Evolutionary conservation across 2,888 invertebrate genomes (phyloP).

Genomic region (Lasioglossum pauxillum): DNA sequence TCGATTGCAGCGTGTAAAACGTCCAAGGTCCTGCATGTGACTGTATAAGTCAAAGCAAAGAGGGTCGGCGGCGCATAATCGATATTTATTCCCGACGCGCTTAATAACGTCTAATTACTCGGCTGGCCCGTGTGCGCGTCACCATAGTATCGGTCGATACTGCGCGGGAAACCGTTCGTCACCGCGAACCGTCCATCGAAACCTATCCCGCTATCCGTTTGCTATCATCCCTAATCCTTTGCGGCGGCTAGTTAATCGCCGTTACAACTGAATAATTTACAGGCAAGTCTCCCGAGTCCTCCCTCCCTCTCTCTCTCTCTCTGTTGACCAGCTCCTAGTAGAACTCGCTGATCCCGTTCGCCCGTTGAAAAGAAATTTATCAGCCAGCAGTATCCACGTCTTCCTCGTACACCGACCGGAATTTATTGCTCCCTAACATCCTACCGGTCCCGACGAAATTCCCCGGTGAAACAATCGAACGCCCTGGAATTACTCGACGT

Average conservation of each 20-base stretch:
- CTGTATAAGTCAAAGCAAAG: constrained; percentile 59
- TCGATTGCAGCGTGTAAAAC: constrained; percentile 70
- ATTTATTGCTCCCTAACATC: constrained; percentile 54
- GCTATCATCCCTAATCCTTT: background rate
- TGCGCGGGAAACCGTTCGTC: constrained; percentile 11
- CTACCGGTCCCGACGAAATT: constrained; percentile 50
- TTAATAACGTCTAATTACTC: constrained; percentile 70
- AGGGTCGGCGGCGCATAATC: constrained; percentile 60
- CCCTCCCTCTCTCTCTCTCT: constrained; percentile 16
- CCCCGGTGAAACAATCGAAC: constrained; percentile 56
- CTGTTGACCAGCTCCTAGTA: background rate
- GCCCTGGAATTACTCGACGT: constrained; percentile 52
- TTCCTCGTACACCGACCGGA: constrained; percentile 27
- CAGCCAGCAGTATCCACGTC: constrained; percentile 39
- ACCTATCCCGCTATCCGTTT: background rate
- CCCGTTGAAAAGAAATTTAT: constrained; percentile 59
- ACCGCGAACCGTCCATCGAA: background rate
- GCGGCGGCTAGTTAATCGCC: constrained; percentile 1
- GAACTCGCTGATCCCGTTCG: constrained; percentile 6
- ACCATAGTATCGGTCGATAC: constrained; percentile 45
- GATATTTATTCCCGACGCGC: constrained; percentile 70
- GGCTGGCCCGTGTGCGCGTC: constrained; percentile 43
- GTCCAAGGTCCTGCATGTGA: constrained; percentile 71
- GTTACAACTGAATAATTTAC: constrained; percentile 19
- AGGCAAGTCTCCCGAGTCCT: constrained; percentile 16